Evolutionary conservation across 2,113 vertebrate species (phyloP), one percentile per base, ranked within the genome.

Genomic region (Sinosuthora webbiana): DNA sequence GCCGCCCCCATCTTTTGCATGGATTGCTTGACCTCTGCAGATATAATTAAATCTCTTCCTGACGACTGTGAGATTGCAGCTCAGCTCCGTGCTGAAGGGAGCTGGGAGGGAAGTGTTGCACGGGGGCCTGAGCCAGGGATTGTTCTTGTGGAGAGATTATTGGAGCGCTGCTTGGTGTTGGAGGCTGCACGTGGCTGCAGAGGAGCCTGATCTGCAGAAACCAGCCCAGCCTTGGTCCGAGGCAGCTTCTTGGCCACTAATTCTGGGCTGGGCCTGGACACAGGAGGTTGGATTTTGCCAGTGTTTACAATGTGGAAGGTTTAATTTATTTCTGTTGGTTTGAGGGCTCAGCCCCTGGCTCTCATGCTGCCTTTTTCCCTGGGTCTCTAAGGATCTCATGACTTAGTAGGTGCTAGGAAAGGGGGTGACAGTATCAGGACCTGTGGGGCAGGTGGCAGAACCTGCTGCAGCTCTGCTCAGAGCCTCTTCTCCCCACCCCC

Each of bases 1-100:
- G 4, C 55, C 8, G 0, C 59, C 8, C 14, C 59, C 63, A 44
- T 77, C 77, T 73, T 74, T 50, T 79, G 89, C 78, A 30, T 44
- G 80, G 76, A 79, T 70, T 83, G 70, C 41, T 94, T 97, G 87
- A 94, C 92, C 93, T 94, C 91, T 60, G 74, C 76, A 87, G 89
- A 94, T 80, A 81, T 23, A 93, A 93, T 95, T 79, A 91, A 95
- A 93, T 83, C 78, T 96, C 89, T 69, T 87, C 70, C 62, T n/a
- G 69, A 70, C 6, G 22, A n/a, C 57, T 7, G 31, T 20, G 83
- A 13, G 37, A 20, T 83, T 89, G 91, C 41, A 33, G 78, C 68
- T 88, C n/a, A 9, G 70, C 81, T 93, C 53, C 1, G 60, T 70
- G 87, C 78, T 0, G 3, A 39, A 20, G 19, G 31, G 11, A 44